phyloP scores from a whole-genome alignment of 2,797 vertebrate species.

The Mormyrus hasselquistii region DNA sequence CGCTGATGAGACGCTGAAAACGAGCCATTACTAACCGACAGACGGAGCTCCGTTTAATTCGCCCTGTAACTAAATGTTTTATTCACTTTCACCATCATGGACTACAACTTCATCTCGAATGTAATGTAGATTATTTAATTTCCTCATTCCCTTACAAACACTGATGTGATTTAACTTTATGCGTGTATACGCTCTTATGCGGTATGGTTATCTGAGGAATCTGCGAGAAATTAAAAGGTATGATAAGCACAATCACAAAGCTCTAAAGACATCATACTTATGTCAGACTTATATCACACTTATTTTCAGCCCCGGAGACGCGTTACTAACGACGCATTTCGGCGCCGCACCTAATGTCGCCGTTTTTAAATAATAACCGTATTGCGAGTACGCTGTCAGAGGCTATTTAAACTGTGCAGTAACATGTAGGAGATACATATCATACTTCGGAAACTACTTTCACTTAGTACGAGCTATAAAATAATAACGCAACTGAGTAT shows the following conservation, averaged over 20 bases:
- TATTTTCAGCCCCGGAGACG: neutral
- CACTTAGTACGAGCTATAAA: neutral
- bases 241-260: neutral
- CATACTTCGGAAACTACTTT: neutral
- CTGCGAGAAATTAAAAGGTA: neutral
- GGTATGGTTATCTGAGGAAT: neutral
- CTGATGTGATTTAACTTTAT: neutral
- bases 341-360: conserved; percentile 1
- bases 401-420: neutral
- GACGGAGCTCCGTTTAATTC: neutral
- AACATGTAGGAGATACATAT: neutral
- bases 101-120: neutral
- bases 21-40: neutral
- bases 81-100: neutral
- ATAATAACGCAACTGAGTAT: neutral
- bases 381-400: neutral
- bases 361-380: neutral
- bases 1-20: neutral
- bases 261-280: neutral
- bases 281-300: neutral
- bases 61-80: neutral
- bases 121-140: neutral
- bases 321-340: neutral
- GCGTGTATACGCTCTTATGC: neutral
- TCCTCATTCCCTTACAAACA: neutral